phyloP scores from a whole-genome alignment of 23 tunicate genomes.

The Ciona savignyi region DNA sequence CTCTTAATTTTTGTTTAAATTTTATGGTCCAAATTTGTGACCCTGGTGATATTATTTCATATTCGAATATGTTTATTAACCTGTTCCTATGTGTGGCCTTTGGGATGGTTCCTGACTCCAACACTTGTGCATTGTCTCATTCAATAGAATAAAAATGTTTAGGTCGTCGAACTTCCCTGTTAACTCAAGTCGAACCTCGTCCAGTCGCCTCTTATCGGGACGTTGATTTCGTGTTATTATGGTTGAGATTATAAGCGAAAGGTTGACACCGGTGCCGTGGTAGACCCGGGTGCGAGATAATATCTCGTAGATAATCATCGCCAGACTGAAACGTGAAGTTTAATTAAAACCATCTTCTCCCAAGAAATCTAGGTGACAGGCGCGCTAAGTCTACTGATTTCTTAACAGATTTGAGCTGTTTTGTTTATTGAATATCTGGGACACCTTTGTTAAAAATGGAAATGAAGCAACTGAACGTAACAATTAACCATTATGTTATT shows the following conservation, averaged over 20 bases:
- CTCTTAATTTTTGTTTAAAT: no score
- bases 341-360: background rate
- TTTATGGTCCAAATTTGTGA: no score
- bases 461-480: no score
- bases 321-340: conserved; percentile 23
- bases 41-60: no score
- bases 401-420: no score
- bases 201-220: conserved; percentile 30
- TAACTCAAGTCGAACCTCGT: background rate
- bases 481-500: no score
- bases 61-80: no score
- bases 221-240: conserved; percentile 31
- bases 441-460: no score
- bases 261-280: conserved; percentile 28
- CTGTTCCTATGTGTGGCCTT: background rate
- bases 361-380: background rate
- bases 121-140: conserved; percentile 30
- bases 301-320: conserved; percentile 51
- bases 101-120: conserved; percentile 35
- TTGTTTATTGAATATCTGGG: no score
- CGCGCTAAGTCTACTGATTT: no score
- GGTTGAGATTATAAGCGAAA: conserved; percentile 33
- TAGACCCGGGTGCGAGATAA: conserved; percentile 24
- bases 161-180: conserved; percentile 18
- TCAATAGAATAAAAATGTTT: conserved; percentile 13